A percentile compares a stretch with the other conserved stretches of the same genome.
Conservation (phyloP, 2,888 invertebrate genomes). For the Actias luna region DNA sequence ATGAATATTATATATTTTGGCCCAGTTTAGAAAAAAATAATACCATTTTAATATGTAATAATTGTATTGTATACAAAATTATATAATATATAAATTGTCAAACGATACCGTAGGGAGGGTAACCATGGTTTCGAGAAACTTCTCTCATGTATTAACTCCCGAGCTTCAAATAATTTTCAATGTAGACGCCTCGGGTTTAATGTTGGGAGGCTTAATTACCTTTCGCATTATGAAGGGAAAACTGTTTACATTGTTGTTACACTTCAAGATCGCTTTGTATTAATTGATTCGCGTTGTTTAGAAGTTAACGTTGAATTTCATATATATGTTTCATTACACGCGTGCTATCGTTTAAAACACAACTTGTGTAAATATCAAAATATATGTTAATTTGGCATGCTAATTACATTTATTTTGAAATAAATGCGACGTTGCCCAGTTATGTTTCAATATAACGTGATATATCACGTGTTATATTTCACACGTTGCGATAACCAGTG, state of each 20-base stretch:
- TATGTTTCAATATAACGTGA: background rate
- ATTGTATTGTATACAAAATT: too few species aligned
- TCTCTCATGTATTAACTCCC: background rate
- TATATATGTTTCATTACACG: background rate
- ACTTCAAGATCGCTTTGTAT: background rate
- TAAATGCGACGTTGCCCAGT: background rate
- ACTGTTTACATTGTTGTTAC: background rate
- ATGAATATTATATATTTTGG: too few species aligned
- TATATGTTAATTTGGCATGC: background rate
- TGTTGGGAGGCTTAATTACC: constrained; percentile 6
- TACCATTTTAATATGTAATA: too few species aligned
- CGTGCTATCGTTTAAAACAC: background rate
- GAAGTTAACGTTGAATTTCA: background rate
- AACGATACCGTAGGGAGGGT: background rate
- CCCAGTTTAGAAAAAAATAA: too few species aligned
- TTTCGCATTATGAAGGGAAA: constrained; percentile 3
- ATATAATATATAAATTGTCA: background rate
- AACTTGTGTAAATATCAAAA: background rate
- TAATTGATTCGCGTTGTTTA: background rate
- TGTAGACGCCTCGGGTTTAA: background rate
- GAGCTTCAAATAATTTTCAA: background rate
- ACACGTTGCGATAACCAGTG: background rate
- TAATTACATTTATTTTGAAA: background rate
- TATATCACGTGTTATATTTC: background rate
- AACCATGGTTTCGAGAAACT: background rate